Base-by-base conservation (phyloP, 2,113 vertebrate genomes). In the Fregetta grallaria region DNA sequence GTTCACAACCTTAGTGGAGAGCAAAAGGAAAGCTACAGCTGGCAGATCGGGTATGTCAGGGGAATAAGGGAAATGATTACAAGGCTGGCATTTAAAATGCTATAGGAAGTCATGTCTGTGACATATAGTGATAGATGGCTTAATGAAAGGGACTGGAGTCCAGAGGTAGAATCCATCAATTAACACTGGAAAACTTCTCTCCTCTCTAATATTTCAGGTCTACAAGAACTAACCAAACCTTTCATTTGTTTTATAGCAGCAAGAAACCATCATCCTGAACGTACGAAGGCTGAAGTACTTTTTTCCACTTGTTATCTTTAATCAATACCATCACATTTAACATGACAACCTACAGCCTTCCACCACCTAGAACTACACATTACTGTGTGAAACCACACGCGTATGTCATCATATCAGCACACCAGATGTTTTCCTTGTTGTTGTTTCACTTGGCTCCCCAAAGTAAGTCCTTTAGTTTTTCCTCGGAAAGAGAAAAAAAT, bases 31-130 rank as follows among this genome's bases (percentile, higher is more conserved):
- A 90, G 67, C 90, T 96, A 32, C 80, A 93, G 53, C 79, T 88
- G 86, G 68, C 34, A 49, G 52, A 65, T 40, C 50, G 67, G 66
- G 53, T 61, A 53, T 55, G 18, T 45, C 86, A 92, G 70, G 49
- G 38, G 90, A 93, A 92, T 67, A 74, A 79, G 71, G 86, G 74
- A 90, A 97, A 96, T 58, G 13, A 92, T 96, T 86, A 52, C 70
- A 94, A 85, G 67, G 55, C 74, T 97, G 94, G 90, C 94, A 97
- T 97, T 97, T 96, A 75, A 82, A 94, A 44, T 62, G 74, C 72
- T 66, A 45, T 77, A 81, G 70, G 92, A 97, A 96, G 56, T 85
- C 90, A 75, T 25, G 88, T 91, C 70, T 7, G 1, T 88, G 88
- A 52, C 88, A 93, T 74, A 85, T 20, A 55, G 63, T 74, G 87